These are phyloP conservation scores for Proisotoma minuta DNA, from an alignment of 2,888 invertebrate genomes.

Conservation along the genomic window DNA sequence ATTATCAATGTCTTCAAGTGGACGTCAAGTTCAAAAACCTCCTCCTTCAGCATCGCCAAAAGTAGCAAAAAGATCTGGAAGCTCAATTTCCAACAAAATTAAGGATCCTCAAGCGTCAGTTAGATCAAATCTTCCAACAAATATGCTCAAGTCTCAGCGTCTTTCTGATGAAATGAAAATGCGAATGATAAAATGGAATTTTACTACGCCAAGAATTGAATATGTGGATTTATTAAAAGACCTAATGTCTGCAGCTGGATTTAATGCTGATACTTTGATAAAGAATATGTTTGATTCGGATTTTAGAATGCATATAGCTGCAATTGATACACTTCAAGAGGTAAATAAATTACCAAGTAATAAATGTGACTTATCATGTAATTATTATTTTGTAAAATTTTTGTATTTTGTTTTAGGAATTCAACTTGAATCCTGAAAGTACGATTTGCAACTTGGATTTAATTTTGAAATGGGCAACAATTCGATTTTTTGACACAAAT, in stretches of 20 bases:
- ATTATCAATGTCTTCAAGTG: no score
- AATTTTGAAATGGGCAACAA: constrained; percentile 91
- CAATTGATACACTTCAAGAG: constrained; percentile 81
- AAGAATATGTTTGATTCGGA: constrained; percentile 92
- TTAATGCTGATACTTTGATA: constrained; percentile 76
- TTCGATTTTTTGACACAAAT: constrained; percentile 97
- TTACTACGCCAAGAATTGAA: constrained; percentile 85
- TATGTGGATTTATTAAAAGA: constrained; percentile 87
- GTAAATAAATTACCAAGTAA: constrained; percentile 49
- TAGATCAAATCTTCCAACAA: constrained; percentile 60
- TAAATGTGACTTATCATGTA: background rate
- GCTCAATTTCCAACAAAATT: no score
- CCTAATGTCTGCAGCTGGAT: constrained; percentile 79
- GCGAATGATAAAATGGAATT: constrained; percentile 88
- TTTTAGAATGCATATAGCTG: constrained; percentile 90
- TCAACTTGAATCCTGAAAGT: constrained; percentile 70
- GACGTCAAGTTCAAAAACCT: no score
- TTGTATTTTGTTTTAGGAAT: constrained; percentile 56
- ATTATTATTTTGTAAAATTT: constrained; percentile 7
- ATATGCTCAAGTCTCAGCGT: constrained; percentile 85
- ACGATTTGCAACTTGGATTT: constrained; percentile 87
- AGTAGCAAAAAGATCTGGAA: constrained; percentile 36
- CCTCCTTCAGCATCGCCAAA: no score
- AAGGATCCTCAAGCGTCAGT: no score
- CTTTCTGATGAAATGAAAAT: constrained; percentile 90